Conservation (phyloP, 2,888 invertebrate species). For the Agriopis aurantiaria region DNA sequence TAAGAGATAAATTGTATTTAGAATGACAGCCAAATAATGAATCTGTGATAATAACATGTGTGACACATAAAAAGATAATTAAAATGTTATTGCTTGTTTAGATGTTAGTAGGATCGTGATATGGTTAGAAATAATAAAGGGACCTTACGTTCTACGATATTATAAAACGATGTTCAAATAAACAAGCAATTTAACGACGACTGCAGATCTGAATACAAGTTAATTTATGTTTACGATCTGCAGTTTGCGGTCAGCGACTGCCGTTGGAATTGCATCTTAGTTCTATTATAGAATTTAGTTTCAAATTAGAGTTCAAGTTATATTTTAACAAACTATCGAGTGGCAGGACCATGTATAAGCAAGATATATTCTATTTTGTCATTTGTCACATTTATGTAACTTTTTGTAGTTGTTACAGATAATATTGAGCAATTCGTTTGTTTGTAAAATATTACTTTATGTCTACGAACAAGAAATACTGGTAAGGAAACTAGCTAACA, state of each 20-base stretch:
- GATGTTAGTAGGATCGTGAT: slow-evolving; percentile 37
- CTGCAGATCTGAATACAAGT: background rate
- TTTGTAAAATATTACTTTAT: too few relatives aligned
- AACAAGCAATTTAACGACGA: too few relatives aligned
- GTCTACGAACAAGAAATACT: too few relatives aligned
- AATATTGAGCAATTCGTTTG: too few relatives aligned
- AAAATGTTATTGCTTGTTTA: slow-evolving; percentile 28
- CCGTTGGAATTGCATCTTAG: background rate
- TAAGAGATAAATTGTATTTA: background rate
- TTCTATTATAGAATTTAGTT: background rate
- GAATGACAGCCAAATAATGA: slow-evolving; percentile 44
- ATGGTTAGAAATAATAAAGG: slow-evolving; percentile 17
- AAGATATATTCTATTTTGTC: too few relatives aligned
- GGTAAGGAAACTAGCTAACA: too few relatives aligned
- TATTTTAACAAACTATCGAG: background rate
- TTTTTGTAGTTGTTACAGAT: too few relatives aligned
- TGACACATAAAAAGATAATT: slow-evolving; percentile 27
- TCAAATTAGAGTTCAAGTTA: background rate
- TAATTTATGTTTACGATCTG: background rate
- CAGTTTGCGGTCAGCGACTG: background rate
- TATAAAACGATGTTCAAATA: too few relatives aligned
- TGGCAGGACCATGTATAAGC: too few relatives aligned
- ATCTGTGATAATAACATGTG: slow-evolving; percentile 46
- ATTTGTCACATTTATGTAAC: too few relatives aligned
- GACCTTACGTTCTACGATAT: background rate